These are phyloP conservation scores for Ranitomeya imitator DNA, from an alignment of 2,113 vertebrate species.

Conservation along the genomic window DNA sequence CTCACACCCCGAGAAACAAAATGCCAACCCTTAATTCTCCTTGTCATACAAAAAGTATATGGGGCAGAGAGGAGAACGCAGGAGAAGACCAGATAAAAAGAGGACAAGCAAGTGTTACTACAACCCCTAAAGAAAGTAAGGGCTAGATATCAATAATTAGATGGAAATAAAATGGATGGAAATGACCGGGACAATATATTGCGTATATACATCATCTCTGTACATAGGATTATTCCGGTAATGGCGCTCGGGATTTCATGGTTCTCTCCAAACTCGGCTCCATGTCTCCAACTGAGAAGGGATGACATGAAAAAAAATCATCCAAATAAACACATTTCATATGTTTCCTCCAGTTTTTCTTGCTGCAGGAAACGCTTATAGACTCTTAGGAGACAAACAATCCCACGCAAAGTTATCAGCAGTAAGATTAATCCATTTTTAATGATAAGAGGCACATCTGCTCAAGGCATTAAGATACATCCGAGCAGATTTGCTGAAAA, in stretches of 20 bases:
- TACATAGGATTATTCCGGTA: not conserved
- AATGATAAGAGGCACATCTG: slow-evolving; percentile 57
- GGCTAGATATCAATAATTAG: too few relatives aligned
- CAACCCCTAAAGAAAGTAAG: too few relatives aligned
- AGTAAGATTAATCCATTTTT: slow-evolving; percentile 55
- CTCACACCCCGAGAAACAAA: too few relatives aligned
- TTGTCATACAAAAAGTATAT: too few relatives aligned
- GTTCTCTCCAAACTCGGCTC: not conserved
- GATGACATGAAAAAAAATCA: not conserved
- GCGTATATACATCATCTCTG: not conserved
- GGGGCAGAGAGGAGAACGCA: too few relatives aligned
- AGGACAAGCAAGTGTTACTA: too few relatives aligned
- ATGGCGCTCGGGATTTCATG: not conserved
- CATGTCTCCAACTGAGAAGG: not conserved
- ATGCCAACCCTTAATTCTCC: too few relatives aligned
- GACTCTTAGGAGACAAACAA: slow-evolving; percentile 45
- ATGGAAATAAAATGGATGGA: too few relatives aligned
- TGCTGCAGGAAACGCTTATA: slow-evolving; percentile 45
- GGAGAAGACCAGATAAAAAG: too few relatives aligned
- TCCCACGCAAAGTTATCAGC: slow-evolving; percentile 55
- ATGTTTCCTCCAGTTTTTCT: not conserved
- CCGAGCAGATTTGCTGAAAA: slow-evolving; percentile 39
- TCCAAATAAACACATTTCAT: not conserved
- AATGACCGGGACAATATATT: not conserved
- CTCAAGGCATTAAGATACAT: slow-evolving; percentile 44